Evolutionary conservation across 2,797 vertebrate genomes (phyloP), one percentile per base, ranked within the genome.

Genomic region (Mallotus villosus): DNA sequence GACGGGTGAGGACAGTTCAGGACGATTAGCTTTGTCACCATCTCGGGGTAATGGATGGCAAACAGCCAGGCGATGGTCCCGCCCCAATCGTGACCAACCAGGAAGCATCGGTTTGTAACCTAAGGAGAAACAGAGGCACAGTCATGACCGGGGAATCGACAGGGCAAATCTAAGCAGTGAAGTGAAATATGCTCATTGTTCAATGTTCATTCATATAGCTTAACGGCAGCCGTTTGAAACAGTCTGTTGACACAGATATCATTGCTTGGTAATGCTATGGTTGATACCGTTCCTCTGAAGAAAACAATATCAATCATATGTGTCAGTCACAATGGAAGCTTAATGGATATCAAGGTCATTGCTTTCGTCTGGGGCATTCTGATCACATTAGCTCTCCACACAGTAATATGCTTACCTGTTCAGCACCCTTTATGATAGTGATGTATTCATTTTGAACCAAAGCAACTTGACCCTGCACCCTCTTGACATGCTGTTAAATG

Each of bases 1-100:
- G 94, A 96, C 16, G 98, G 98, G 83, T 99, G 98, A 72, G 98
- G 97, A 81, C 96, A 98, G 89, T 98, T 99, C 49, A 99, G 90
- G 80, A 98, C 95, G 63, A 99, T 95, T 80, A 99, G 95, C 78
- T 97, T 99, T 6, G 93, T 95, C 84, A 99, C 95, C 96, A 97
- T 96, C 91, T 99, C 98, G 2, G 98, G 98, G 83, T 97, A 98
- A 85, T 97, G 95, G 78, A 99, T 95, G 66, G 98, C 96, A 72
- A 96, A 95, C 63, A 98, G 91, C 98, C 98, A 99, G 14, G 98
- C 97, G 2, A 99, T 90, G 86, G 95, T 95, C 79, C 98, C 98
- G 7, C 98, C 98, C 97, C 97, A 98, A 91, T 98, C 97, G 2
- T 99, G 97, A 74, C 98, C 98, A 81, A 98, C 94, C 63, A 99